phyloP scores from a whole-genome alignment of 2,797 vertebrate genomes.

The Macroramphosus scolopax region DNA sequence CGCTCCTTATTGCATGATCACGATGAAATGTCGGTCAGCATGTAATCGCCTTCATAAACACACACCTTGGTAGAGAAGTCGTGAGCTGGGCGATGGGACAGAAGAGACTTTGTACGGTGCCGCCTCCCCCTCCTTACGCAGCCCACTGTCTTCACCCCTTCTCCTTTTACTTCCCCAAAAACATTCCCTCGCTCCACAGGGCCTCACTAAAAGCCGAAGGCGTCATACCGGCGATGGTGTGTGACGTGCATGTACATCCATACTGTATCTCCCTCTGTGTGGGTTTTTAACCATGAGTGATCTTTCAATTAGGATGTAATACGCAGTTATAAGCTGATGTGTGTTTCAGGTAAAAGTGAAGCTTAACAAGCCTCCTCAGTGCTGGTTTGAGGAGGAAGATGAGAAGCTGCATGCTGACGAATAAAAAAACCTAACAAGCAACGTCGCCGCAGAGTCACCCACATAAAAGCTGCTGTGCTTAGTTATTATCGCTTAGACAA shows the following conservation, averaged over 20 bases:
- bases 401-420: slow-evolving; percentile 44
- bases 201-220: not conserved
- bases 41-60: too few species aligned
- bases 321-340: slow-evolving; percentile 3
- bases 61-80: slow-evolving; percentile 18
- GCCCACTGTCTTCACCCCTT: slow-evolving; percentile 17
- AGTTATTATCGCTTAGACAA: slow-evolving; percentile 47
- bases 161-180: not conserved
- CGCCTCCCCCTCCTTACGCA: slow-evolving; percentile 27
- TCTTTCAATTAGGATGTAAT: slow-evolving; percentile 9
- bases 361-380: slow-evolving; percentile 25
- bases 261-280: slow-evolving; percentile 1
- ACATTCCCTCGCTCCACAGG: not conserved
- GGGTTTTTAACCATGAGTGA: too few species aligned
- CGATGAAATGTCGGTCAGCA: too few species aligned
- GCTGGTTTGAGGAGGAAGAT: slow-evolving; percentile 34
- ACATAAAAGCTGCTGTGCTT: slow-evolving; percentile 52
- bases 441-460: slow-evolving; percentile 39
- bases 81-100: slow-evolving; percentile 17
- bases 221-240: not conserved
- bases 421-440: slow-evolving; percentile 66
- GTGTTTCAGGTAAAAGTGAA: slow-evolving; percentile 12
- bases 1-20: too few species aligned
- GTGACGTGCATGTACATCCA: not conserved
- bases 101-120: slow-evolving; percentile 17